Evolutionary conservation across 1,140 invertebrate genomes (phyloP), one percentile per base, ranked within the genome.

Genomic region (Cylas formicarius): DNA sequence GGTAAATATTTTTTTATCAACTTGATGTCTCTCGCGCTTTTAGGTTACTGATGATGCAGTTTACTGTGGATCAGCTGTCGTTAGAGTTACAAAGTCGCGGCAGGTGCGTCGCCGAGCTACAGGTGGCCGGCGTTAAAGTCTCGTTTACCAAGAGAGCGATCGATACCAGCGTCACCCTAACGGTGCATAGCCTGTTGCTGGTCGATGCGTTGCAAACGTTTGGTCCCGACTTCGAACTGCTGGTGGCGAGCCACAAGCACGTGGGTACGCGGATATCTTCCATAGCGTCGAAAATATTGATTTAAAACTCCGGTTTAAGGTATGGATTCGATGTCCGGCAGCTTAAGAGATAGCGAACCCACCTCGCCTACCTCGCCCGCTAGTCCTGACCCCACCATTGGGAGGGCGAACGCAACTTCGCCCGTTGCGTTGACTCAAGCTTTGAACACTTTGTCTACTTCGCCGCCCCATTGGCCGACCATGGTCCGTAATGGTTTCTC

Each of bases 191-290:
- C 50, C 72, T 97, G 33, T 70, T 97, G 7, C 65, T 97, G 7
- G 92, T 93, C 0, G 93, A 97, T 72, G 92, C 91, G 28, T 71
- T 96, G 50, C 93, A 97, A 66, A 90, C 86, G 6, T 94, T 90
- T 68, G 92, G 93, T 0, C 81, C 83, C 2, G 92, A 97, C 70
- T 97, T 94, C 73, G 92, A 96, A 62, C 67, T 97, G 5, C 69
- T 97, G 2, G 80, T 95, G 8, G 92, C 92, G 7, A 95, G 90
- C 65, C 92, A 96, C 68, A 88, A 88, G 62, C 86, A 93, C 64
- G 83, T 96, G 13, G 86, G 86, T 48, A 13, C 26, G 38, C 17
- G n/a, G 22, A 22, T 1, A 4, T 0, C 21, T 23, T 26, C 11
- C 11, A 26, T 26, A 16, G 22, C 14, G 3, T 22, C 22, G n/a